Conservation (phyloP, 2,888 invertebrate species). For the Disparrhopalites patrizii region DNA sequence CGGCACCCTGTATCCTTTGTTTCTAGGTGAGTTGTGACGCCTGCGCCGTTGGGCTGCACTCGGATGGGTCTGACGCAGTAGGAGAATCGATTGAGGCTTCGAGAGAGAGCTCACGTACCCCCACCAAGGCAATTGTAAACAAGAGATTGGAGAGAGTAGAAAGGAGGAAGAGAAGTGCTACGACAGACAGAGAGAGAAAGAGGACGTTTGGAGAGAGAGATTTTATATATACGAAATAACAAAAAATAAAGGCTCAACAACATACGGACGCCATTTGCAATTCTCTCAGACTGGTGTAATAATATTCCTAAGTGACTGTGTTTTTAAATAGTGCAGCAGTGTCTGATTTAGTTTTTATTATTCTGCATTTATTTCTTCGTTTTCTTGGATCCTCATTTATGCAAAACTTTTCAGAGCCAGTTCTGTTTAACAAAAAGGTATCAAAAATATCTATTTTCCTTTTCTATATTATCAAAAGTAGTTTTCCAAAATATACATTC, state of each 20-base stretch:
- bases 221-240: no score
- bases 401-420: neutral
- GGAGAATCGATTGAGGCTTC: neutral
- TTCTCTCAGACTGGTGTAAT: constrained; percentile 16
- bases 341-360: neutral
- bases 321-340: constrained; percentile 9
- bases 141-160: neutral
- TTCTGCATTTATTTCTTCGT: constrained; percentile 18
- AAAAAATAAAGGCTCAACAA: no score
- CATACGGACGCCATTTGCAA: constrained; percentile 20
- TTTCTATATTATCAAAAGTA: neutral
- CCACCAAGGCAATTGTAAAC: no score
- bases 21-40: neutral
- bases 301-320: constrained; percentile 1
- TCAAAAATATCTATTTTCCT: neutral
- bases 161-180: constrained; percentile 11
- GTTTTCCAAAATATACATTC: neutral
- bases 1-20: no score
- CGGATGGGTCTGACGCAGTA: neutral
- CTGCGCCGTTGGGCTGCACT: neutral
- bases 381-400: constrained; percentile 8
- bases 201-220: no score
- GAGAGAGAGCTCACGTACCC: no score
- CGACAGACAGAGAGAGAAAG: no score
- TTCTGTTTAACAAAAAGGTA: constrained; percentile 8